Percentiles rank a stretch among this genome's conserved stretches.
Evolutionary conservation across 1,140 invertebrate genomes (phyloP).

Genomic region (Lasioglossum baleicum): DNA sequence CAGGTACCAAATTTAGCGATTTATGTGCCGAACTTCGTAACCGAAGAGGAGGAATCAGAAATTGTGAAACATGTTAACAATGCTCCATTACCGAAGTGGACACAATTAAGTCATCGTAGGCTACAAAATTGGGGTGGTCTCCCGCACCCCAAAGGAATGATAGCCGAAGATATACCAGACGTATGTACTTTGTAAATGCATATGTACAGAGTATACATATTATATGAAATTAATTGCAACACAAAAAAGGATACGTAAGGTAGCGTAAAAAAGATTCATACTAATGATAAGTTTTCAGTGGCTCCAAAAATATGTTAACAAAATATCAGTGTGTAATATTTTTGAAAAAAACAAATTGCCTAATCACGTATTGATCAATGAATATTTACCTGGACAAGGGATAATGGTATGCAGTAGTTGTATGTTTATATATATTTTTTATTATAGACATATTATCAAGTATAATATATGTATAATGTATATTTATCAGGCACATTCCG

Average conservation of each 20-base stretch:
- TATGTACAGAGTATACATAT: not conserved
- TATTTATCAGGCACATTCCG: conserved; percentile 89
- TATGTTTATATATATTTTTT: not conserved
- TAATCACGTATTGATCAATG: conserved; percentile 98
- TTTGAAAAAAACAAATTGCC: conserved; percentile 88
- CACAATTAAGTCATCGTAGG: conserved; percentile 92
- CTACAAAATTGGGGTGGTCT: conserved; percentile 98
- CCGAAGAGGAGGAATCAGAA: conserved; percentile 87
- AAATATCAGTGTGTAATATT: conserved; percentile 85
- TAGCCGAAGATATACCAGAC: conserved; percentile 91
- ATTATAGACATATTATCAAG: not conserved
- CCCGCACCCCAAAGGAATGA: conserved; percentile 96
- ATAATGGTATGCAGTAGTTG: conserved; percentile 85
- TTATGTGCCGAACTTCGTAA: conserved; percentile 96
- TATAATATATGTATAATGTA: conserved; percentile 18
- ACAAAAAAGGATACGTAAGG: not conserved
- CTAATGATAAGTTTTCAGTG: conserved; percentile 82
- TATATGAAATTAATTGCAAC: not conserved
- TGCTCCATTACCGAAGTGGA: conserved; percentile 97
- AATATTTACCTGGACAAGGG: conserved; percentile 95
- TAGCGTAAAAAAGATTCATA: not conserved
- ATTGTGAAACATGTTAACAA: conserved; percentile 88
- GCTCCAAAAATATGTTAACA: conserved; percentile 88
- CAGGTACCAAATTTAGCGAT: conserved; percentile 87
- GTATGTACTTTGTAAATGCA: conserved; percentile 74